Evolutionary conservation across 1,140 invertebrate genomes (phyloP), one percentile per base, ranked within the genome.

Genomic region (Rhagoletis zephyria): DNA sequence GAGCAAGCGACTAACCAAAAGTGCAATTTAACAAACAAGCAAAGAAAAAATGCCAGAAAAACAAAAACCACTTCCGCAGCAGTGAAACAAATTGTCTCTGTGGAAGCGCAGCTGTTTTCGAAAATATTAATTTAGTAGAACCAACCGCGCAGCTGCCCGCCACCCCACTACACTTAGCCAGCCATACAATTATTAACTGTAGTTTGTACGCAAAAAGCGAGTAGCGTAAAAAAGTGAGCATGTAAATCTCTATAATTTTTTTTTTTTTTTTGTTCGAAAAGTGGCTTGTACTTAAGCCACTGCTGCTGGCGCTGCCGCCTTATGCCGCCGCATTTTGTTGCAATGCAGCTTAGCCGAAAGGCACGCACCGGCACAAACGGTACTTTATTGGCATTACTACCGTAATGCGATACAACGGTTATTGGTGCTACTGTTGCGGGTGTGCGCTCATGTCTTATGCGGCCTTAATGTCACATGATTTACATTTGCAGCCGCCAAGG

Each of bases 91-190:
- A 81, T 81, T 81, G 74, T 81, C 74, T 51, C 74, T 81, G 74
- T 51, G 48, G 48, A 81, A 81, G 74, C 74, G 48, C 74, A 81
- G 74, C 74, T 81, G 74, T 59, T 81, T 30, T 56, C 74, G 74
- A 81, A 81, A 81, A 81, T 81, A 81, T 81, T 81, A 81, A 81
- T 81, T 81, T 81, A 81, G 74, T 77, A 81, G 74, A 56, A 48
- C 48, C 74, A 81, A 81, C 16, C 7, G 10, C 45, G n/a, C 74
- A 81, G 74, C 48, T 81, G 74, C n/a, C 74, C 74, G 74, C 74
- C 74, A 81, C 74, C 30, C 30, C 74, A 56, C 74, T 19, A 16
- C 74, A 81, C 74, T 81, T 81, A 81, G 48, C 30, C 74, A 81
- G n/a, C 16, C 48, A 16, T 48, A 56, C 74, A 81, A 81, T 81